Conservation (phyloP, 1,140 invertebrate genomes). For the Ylistrum balloti region DNA sequence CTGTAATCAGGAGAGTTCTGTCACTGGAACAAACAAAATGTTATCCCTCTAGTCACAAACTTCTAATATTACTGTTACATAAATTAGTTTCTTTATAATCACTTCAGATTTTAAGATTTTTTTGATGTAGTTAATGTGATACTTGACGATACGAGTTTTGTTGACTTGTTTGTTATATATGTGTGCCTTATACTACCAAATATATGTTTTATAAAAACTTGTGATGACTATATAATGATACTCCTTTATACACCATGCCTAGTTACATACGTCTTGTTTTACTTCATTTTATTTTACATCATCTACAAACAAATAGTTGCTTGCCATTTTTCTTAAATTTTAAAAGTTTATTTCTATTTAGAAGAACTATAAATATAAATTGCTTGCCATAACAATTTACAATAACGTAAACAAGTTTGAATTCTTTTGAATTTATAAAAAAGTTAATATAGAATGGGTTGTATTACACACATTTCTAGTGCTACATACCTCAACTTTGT, state of each 20-base stretch:
- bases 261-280: background rate
- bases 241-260: background rate
- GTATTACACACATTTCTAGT: too few species aligned
- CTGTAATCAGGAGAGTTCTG: too few species aligned
- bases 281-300: background rate
- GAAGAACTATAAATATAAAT: background rate
- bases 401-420: too few species aligned
- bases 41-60: background rate
- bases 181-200: conserved; percentile 11
- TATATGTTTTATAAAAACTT: background rate
- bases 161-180: background rate
- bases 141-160: background rate
- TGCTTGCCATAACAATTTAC: too few species aligned
- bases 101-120: conserved; percentile 11
- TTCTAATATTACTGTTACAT: background rate
- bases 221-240: background rate
- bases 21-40: background rate
- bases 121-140: background rate
- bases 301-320: conserved; percentile 14
- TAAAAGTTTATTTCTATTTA: background rate
- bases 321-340: background rate
- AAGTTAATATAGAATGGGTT: too few species aligned
- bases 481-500: too few species aligned
- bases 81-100: background rate
- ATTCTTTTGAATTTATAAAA: too few species aligned